Conservation (phyloP, 2,888 invertebrate species). For the Noctua pronuba region DNA sequence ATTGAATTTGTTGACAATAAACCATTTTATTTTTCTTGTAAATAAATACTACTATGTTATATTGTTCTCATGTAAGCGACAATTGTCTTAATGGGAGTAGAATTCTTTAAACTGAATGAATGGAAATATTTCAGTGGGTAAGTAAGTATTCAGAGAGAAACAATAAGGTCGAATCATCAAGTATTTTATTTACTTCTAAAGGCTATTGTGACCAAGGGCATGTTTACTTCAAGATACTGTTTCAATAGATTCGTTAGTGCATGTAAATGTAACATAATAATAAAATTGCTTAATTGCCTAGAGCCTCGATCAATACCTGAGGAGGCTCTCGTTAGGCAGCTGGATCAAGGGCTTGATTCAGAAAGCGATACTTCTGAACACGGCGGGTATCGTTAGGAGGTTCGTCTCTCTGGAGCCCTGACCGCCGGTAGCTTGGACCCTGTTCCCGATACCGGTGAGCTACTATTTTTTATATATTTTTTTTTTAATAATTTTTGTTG, state of each 20-base stretch:
- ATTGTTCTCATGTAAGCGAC: not conserved
- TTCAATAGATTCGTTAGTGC: not conserved
- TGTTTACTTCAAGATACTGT: not conserved
- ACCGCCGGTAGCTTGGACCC: too few species aligned
- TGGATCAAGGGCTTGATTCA: too few species aligned
- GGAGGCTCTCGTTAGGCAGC: too few species aligned
- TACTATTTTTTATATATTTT: too few species aligned
- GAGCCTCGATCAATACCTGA: too few species aligned
- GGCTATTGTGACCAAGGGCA: not conserved
- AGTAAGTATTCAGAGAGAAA: not conserved
- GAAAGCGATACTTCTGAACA: too few species aligned
- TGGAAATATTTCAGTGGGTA: not conserved
- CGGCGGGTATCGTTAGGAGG: too few species aligned
- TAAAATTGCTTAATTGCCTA: too few species aligned
- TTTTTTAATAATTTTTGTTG: too few species aligned
- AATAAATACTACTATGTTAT: not conserved
- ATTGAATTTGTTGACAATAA: not conserved
- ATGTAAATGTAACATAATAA: not conserved
- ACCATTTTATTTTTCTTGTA: not conserved
- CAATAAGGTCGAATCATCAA: slow-evolving; percentile 12
- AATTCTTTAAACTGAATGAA: not conserved
- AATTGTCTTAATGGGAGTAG: not conserved
- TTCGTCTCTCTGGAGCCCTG: too few species aligned
- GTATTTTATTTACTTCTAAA: slow-evolving; percentile 4
- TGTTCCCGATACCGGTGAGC: too few species aligned